A percentile compares a stretch with the other conserved stretches of the same genome.
These are phyloP conservation scores for Harpagifer antarcticus DNA, from an alignment of 2,797 vertebrate genomes.

Conservation along the genomic window DNA sequence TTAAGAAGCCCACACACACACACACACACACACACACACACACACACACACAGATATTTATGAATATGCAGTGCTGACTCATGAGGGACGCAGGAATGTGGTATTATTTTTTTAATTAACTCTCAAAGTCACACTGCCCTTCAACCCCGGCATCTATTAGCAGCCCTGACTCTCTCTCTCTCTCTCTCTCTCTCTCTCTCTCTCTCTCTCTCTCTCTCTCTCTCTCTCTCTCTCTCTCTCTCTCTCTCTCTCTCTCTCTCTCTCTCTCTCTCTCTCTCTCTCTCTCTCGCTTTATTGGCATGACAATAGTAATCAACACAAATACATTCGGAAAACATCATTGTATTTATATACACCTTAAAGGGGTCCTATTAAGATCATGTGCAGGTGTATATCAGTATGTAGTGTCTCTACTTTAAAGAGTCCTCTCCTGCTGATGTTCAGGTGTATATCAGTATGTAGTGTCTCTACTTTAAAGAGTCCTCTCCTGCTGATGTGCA, in stretches of 20 bases:
- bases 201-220: constrained; percentile 1
- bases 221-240: constrained; percentile 2
- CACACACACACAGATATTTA: constrained; percentile 44
- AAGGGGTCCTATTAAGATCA: no score
- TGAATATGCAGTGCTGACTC: constrained; percentile 61
- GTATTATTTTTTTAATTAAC: constrained; percentile 86
- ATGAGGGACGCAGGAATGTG: constrained; percentile 74
- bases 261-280: constrained; percentile 4
- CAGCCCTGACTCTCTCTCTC: constrained; percentile 46
- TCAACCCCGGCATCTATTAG: constrained; percentile 76
- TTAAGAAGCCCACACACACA: background rate
- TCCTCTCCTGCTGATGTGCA: no score
- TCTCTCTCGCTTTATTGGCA: no score
- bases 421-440: no score
- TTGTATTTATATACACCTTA: no score
- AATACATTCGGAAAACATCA: no score
- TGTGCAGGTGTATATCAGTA: no score
- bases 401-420: no score
- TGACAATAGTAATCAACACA: no score
- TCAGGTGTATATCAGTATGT: no score
- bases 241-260: constrained; percentile 2
- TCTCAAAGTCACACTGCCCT: constrained; percentile 86
- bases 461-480: no score
- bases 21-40: constrained; percentile 25
- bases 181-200: constrained; percentile 4